phyloP scores from a whole-genome alignment of 2,797 vertebrate genomes.

The Holocentrus rufus region DNA sequence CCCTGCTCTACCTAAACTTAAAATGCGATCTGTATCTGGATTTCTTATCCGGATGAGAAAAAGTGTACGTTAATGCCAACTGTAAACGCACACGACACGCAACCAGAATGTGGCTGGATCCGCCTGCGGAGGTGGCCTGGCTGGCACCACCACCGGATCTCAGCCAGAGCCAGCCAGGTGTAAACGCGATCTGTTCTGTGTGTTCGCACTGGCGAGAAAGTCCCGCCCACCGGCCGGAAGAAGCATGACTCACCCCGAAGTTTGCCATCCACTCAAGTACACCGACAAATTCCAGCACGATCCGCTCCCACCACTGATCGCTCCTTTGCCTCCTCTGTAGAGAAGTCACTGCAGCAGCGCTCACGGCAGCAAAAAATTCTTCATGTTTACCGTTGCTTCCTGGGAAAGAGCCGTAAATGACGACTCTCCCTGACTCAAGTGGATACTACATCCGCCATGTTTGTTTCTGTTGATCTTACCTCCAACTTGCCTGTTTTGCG shows the following conservation, averaged over 20 bases:
- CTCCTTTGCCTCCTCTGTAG: conserved; percentile 8
- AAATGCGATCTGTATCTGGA: no score
- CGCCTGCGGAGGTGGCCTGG: no score
- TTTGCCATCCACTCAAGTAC: conserved; percentile 12
- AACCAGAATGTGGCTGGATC: no score
- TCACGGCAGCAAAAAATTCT: not conserved
- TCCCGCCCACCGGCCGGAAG: conserved; percentile 1
- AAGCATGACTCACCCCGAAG: conserved; percentile 26
- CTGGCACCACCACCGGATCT: no score
- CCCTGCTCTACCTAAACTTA: no score
- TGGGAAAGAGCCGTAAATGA: not conserved
- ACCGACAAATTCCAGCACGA: not conserved
- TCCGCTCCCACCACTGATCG: conserved; percentile 1
- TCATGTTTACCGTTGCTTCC: not conserved
- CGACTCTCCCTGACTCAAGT: no score
- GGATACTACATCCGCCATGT: not conserved
- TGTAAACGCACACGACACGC: not conserved
- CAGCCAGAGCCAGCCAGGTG: no score
- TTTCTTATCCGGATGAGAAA: no score
- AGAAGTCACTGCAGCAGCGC: not conserved
- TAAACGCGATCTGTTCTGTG: no score
- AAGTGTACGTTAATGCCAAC: not conserved
- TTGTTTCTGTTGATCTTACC: conserved; percentile 13
- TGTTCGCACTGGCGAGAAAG: conserved; percentile 2
- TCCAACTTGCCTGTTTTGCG: not conserved